A percentile compares a stretch with the other conserved stretches of the same genome.
These are phyloP conservation scores for Etheostoma nigrum DNA, from an alignment of 2,797 vertebrate species.

Conservation along the genomic window DNA sequence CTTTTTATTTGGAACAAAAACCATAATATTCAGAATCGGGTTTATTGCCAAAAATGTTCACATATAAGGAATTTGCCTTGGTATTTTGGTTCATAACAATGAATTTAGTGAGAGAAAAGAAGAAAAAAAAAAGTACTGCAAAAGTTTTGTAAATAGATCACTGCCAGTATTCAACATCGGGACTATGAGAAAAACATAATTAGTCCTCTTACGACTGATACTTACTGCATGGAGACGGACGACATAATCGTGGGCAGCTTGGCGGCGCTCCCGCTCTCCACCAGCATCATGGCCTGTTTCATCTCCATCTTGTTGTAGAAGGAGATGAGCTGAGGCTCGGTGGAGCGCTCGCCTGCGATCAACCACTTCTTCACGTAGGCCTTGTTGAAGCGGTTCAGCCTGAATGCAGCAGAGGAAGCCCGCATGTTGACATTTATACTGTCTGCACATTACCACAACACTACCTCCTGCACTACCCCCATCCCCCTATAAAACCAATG, in stretches of 20 bases:
- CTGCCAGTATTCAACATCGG: neutral
- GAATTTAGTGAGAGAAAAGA: neutral
- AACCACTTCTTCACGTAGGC: constrained; percentile 94
- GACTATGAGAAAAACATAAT: neutral
- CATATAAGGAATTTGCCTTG: no score
- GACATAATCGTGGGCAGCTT: constrained; percentile 84
- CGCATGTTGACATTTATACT: neutral
- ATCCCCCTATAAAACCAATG: no score
- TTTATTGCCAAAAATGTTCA: no score
- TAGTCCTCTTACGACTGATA: neutral
- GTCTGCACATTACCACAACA: neutral
- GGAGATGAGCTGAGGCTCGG: constrained; percentile 94
- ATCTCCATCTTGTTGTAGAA: constrained; percentile 99
- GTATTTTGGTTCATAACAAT: neutral
- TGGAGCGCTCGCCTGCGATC: constrained; percentile 92
- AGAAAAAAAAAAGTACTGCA: neutral
- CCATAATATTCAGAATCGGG: neutral
- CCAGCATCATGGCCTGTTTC: constrained; percentile 94
- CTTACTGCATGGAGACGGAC: constrained; percentile 85
- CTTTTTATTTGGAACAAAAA: neutral
- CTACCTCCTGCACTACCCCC: no score
- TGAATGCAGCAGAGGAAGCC: constrained; percentile 51
- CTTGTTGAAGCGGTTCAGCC: constrained; percentile 95
- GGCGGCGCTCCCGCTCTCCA: constrained; percentile 90
- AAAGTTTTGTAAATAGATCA: neutral